phyloP scores from a whole-genome alignment of 1,140 invertebrate genomes.

The Ceratosolen fusciceps region DNA sequence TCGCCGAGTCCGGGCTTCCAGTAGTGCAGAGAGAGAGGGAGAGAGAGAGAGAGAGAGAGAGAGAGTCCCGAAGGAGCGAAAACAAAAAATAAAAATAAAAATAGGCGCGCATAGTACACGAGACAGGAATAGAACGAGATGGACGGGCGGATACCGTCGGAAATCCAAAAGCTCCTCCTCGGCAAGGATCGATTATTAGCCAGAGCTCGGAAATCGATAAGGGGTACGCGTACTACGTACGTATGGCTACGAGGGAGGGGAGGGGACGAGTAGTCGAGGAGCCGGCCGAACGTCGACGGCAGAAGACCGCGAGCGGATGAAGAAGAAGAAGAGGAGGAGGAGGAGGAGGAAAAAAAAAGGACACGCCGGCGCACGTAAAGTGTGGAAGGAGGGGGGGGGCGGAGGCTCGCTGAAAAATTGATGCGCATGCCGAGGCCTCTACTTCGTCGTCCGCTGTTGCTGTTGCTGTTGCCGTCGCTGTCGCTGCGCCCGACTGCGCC shows the following conservation, averaged over 20 bases:
- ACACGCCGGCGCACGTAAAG: no score
- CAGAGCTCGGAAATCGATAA: neutral
- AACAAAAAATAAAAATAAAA: no score
- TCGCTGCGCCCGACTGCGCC: neutral
- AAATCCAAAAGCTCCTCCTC: neutral
- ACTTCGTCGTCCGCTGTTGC: no score
- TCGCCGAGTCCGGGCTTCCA: no score
- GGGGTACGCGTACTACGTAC: neutral
- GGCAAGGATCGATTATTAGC: neutral
- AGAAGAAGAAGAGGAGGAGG: neutral
- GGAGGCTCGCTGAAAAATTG: slow-evolving; percentile 37
- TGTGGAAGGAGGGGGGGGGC: neutral
- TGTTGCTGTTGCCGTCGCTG: no score
- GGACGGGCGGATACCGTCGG: neutral
- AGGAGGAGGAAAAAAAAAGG: neutral
- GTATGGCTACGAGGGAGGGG: no score
- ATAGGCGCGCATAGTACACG: neutral
- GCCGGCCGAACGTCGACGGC: no score
- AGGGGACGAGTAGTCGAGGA: no score
- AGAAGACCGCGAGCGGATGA: neutral
- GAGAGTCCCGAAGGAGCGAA: no score
- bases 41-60: no score
- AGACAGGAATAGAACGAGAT: neutral
- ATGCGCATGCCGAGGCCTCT: slow-evolving; percentile 20
- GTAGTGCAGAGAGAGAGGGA: no score